Evolutionary conservation across 2,888 invertebrate genomes (phyloP).

Genomic region (Drosophila peninsularis): DNA sequence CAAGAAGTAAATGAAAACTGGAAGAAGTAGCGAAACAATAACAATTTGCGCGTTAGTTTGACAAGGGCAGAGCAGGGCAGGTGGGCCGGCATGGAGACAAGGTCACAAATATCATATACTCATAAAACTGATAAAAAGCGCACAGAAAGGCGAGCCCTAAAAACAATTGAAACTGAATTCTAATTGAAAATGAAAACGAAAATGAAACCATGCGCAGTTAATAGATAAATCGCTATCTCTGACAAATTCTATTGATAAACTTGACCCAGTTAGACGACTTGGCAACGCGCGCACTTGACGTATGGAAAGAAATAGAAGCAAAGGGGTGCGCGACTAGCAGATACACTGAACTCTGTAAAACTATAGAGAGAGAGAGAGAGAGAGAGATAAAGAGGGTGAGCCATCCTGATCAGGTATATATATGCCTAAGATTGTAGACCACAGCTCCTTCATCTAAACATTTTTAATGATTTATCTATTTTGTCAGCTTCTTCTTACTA

Average conservation of each 20-base stretch:
- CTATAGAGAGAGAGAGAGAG: too few relatives aligned
- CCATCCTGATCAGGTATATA: too few relatives aligned
- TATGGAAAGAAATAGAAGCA: conserved; percentile 6
- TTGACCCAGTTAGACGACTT: conserved; percentile 65
- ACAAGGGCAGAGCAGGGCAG: not conserved
- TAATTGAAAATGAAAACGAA: conserved; percentile 31
- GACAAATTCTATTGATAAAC: conserved; percentile 57
- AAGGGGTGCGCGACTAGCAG: not conserved
- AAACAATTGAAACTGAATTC: conserved; percentile 11
- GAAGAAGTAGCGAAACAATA: conserved; percentile 10
- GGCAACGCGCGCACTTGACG: conserved; percentile 36
- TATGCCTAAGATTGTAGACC: not conserved
- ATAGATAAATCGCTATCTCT: conserved; percentile 60
- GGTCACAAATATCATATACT: conserved; percentile 57
- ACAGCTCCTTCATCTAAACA: not conserved
- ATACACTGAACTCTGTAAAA: not conserved
- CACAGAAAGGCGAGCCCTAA: conserved; percentile 23
- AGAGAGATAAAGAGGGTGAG: too few relatives aligned
- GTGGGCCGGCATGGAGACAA: conserved; percentile 40
- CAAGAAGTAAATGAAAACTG: conserved; percentile 29
- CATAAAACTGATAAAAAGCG: conserved; percentile 48
- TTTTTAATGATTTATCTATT: not conserved
- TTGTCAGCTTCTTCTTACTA: too few relatives aligned
- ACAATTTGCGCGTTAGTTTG: conserved; percentile 17
- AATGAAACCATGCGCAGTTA: conserved; percentile 27